These are phyloP conservation scores for Adelphocoris suturalis DNA, from an alignment of 2,888 invertebrate species.

Conservation along the genomic window DNA sequence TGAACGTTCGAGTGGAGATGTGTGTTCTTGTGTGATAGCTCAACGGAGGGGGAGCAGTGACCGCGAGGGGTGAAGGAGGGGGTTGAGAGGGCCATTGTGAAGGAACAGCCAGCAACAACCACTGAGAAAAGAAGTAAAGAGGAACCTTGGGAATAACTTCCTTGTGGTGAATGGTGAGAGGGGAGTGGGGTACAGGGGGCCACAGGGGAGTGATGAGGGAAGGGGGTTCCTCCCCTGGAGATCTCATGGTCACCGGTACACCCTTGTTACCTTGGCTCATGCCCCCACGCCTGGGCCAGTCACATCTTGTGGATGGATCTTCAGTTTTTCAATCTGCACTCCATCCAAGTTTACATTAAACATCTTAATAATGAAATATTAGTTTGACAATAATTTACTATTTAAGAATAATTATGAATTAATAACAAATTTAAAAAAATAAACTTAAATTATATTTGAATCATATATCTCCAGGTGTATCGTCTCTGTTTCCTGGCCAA, in stretches of 20 bases:
- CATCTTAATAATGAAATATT: no score
- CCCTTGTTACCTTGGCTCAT: slow-evolving; percentile 52
- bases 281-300: slow-evolving; percentile 22
- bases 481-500: no score
- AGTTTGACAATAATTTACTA: no score
- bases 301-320: slow-evolving; percentile 35
- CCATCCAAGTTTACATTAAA: no score
- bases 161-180: slow-evolving; percentile 12
- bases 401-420: no score
- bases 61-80: neutral
- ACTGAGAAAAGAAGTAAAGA: slow-evolving; percentile 16
- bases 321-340: neutral
- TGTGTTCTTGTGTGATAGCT: slow-evolving; percentile 31
- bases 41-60: neutral
- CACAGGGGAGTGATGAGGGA: neutral
- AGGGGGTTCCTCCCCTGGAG: slow-evolving; percentile 25
- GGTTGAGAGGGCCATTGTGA: slow-evolving; percentile 13
- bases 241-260: slow-evolving; percentile 44
- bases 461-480: no score
- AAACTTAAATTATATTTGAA: no score
- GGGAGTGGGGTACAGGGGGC: neutral
- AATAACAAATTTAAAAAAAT: no score
- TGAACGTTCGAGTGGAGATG: neutral
- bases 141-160: slow-evolving; percentile 52
- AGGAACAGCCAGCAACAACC: slow-evolving; percentile 26